These are phyloP conservation scores for Tenthredo mesomela DNA, from an alignment of 2,888 invertebrate species.

Conservation along the genomic window DNA sequence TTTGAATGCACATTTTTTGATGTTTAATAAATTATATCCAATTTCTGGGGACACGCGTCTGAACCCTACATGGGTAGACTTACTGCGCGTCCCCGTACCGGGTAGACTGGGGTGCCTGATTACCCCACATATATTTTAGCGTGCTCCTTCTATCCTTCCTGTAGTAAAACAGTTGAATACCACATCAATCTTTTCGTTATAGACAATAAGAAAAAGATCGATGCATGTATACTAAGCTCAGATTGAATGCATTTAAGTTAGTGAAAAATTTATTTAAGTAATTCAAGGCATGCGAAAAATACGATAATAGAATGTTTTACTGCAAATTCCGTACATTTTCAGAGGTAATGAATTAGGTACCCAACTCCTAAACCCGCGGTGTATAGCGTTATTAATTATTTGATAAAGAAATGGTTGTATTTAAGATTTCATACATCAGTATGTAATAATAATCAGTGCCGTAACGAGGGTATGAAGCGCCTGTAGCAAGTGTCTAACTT, in stretches of 20 bases:
- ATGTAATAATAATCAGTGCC: too few relatives aligned
- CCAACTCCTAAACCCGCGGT: too few relatives aligned
- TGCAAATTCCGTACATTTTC: not conserved
- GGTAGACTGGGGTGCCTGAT: slow-evolving; percentile 3
- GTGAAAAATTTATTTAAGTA: not conserved
- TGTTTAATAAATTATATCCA: not conserved
- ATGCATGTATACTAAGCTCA: not conserved
- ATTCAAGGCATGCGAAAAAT: not conserved
- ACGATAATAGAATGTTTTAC: not conserved
- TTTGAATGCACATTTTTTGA: too few relatives aligned
- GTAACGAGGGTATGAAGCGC: too few relatives aligned
- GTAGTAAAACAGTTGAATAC: not conserved
- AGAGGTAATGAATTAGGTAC: too few relatives aligned
- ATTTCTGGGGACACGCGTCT: not conserved
- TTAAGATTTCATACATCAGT: too few relatives aligned
- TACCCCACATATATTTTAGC: not conserved
- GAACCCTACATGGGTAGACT: not conserved
- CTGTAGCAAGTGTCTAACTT: too few relatives aligned
- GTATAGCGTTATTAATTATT: too few relatives aligned
- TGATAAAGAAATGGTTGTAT: too few relatives aligned
- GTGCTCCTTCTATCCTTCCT: not conserved
- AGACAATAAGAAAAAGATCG: not conserved
- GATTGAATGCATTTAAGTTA: not conserved
- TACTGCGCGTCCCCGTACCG: not conserved
- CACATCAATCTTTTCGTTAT: not conserved